Conservation (phyloP, 1,140 invertebrate genomes). For the Limonius californicus region DNA sequence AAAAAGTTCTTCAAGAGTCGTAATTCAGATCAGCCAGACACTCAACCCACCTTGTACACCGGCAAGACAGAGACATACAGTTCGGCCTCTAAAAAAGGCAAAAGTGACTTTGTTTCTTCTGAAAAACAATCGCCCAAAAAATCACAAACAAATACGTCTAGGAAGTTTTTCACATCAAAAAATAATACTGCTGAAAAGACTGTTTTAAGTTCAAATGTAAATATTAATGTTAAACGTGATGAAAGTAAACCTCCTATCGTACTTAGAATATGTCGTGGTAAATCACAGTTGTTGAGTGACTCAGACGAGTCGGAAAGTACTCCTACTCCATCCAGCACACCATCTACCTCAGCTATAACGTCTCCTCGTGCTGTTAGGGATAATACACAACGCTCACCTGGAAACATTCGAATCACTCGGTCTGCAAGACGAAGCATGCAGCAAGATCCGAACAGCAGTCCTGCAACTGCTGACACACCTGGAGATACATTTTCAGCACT, state of each 20-base stretch:
- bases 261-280: slow-evolving; percentile 63
- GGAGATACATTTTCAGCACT: slow-evolving; percentile 36
- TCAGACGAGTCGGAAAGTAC: slow-evolving; percentile 44
- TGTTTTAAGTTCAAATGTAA: slow-evolving; percentile 43
- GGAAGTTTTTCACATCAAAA: slow-evolving; percentile 44
- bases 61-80: slow-evolving; percentile 24
- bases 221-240: slow-evolving; percentile 44
- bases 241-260: slow-evolving; percentile 63
- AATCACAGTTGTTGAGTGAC: slow-evolving; percentile 53
- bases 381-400: slow-evolving; percentile 23
- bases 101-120: slow-evolving; percentile 15
- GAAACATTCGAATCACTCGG: slow-evolving; percentile 34
- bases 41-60: slow-evolving; percentile 33
- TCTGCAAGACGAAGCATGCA: slow-evolving; percentile 44
- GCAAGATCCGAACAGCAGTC: slow-evolving; percentile 42
- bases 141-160: slow-evolving; percentile 21
- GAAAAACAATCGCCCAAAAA: slow-evolving; percentile 20
- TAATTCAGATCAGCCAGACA: slow-evolving; percentile 57
- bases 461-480: slow-evolving; percentile 41
- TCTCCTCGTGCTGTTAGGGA: slow-evolving; percentile 39
- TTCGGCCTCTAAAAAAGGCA: slow-evolving; percentile 31
- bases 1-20: slow-evolving; percentile 90
- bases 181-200: slow-evolving; percentile 40
- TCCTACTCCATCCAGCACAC: slow-evolving; percentile 38
- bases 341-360: slow-evolving; percentile 37